phyloP scores from a whole-genome alignment of 2,888 invertebrate species.

The Thera britannica region DNA sequence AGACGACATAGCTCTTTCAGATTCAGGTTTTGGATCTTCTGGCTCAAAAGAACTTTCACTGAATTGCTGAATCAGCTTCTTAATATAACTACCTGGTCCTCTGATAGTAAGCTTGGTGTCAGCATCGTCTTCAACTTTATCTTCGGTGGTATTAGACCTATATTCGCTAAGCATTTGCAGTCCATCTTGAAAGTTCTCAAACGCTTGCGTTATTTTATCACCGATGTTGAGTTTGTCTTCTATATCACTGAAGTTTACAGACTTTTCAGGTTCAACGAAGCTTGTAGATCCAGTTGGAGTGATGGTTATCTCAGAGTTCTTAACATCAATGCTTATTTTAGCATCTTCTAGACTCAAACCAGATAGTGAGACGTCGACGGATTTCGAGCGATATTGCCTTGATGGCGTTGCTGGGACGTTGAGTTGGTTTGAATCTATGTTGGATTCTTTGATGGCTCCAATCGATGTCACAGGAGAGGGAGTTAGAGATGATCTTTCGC shows the following conservation, averaged over 20 bases:
- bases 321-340: constrained; percentile 72
- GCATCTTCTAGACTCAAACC: constrained; percentile 70
- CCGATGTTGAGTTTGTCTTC: constrained; percentile 73
- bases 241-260: constrained; percentile 59
- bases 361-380: constrained; percentile 80
- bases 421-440: constrained; percentile 66
- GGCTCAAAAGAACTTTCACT: constrained; percentile 76
- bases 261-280: constrained; percentile 46
- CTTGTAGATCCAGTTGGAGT: constrained; percentile 72
- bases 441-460: constrained; percentile 63
- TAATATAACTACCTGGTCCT: constrained; percentile 79
- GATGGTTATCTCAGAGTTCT: constrained; percentile 74
- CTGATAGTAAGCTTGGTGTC: constrained; percentile 70
- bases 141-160: constrained; percentile 51
- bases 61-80: constrained; percentile 79
- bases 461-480: constrained; percentile 73
- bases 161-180: constrained; percentile 66
- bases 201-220: constrained; percentile 66
- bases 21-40: constrained; percentile 71
- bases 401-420: constrained; percentile 67
- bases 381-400: constrained; percentile 82
- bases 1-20: constrained; percentile 66
- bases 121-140: constrained; percentile 53
- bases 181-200: constrained; percentile 73
- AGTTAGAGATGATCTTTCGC: constrained; percentile 72